Conservation (phyloP, 2,113 vertebrate genomes). For the Montifringilla adamsi region DNA sequence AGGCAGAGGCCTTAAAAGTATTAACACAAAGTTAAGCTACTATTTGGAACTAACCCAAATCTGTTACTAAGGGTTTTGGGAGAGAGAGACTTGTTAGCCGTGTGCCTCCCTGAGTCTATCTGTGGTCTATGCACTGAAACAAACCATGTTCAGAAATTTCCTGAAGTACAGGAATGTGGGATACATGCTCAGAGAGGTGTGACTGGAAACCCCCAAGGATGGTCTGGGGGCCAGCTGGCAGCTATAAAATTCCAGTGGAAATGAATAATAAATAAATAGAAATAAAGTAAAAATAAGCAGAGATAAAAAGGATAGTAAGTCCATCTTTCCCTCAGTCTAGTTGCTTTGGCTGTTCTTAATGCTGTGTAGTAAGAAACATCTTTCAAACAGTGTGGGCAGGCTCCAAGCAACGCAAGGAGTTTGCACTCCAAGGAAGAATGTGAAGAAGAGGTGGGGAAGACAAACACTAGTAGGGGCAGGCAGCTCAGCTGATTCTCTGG, state of each 20-base stretch:
- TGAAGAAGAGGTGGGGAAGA: background rate
- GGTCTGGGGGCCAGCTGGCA: background rate
- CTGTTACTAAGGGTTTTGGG: background rate
- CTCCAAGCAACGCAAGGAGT: background rate
- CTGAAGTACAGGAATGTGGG: background rate
- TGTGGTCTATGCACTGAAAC: background rate
- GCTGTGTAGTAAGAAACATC: background rate
- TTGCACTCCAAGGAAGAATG: background rate
- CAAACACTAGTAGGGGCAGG: background rate
- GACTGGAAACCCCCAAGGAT: background rate
- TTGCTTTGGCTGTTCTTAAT: background rate
- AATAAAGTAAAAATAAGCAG: background rate
- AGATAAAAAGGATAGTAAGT: background rate
- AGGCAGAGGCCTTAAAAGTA: background rate
- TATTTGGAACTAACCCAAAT: background rate
- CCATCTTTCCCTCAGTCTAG: background rate
- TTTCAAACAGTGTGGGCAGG: background rate
- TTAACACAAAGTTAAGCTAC: background rate
- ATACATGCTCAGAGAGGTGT: accelerated
- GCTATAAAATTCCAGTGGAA: background rate
- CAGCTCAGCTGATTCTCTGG: background rate
- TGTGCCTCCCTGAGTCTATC: background rate
- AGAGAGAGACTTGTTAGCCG: background rate
- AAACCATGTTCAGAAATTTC: background rate
- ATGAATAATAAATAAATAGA: background rate